Percentiles rank a stretch among this genome's conserved stretches.
Evolutionary conservation across 2,113 vertebrate genomes (phyloP).

Genomic region (Pterocles gutturalis): DNA sequence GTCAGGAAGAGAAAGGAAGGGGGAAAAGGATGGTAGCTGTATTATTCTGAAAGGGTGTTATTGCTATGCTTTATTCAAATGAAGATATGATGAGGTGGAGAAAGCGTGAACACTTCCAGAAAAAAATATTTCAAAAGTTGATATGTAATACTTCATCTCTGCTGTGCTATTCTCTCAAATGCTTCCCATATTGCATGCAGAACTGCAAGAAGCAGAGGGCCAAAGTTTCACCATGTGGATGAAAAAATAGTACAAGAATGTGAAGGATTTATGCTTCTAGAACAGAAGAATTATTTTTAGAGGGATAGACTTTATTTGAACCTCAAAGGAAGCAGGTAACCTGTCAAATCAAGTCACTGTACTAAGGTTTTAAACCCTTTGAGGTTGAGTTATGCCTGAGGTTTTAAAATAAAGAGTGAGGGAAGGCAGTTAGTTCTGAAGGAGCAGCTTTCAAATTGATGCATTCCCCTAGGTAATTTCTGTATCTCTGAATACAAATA

Average conservation of each 20-base stretch:
- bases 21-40: background rate
- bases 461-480: background rate
- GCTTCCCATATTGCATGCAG: background rate
- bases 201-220: background rate
- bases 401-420: background rate
- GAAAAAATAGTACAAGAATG: background rate
- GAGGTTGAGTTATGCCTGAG: background rate
- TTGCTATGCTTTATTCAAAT: slow-evolving; percentile 14
- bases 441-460: background rate
- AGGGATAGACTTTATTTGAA: background rate
- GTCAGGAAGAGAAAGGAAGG: background rate
- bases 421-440: background rate
- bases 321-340: background rate
- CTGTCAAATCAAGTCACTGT: background rate
- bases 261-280: background rate
- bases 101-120: background rate
- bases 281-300: background rate
- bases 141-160: background rate
- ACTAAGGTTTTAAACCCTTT: background rate
- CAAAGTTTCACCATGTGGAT: background rate
- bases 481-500: background rate
- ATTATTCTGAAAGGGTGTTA: background rate
- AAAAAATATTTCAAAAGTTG: slow-evolving; percentile 16
- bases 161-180: background rate
- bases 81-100: background rate